Conservation (phyloP, 35 echinoderm and acorn worm species). For the Anneissia japonica region DNA sequence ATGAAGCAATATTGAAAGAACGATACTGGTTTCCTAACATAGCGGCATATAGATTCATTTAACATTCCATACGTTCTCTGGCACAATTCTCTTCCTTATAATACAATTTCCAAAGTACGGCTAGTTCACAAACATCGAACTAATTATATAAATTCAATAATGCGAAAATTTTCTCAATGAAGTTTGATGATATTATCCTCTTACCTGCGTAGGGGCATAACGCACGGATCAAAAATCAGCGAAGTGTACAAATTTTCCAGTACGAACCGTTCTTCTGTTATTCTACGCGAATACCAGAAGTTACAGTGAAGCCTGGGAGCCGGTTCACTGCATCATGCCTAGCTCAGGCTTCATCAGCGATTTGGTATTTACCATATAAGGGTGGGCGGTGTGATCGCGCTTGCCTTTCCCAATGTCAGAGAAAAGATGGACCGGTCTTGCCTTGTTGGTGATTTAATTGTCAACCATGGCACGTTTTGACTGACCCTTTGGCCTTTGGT, state of each 20-base stretch:
- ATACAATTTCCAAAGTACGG: not conserved
- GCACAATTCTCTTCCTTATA: not conserved
- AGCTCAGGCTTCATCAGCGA: not conserved
- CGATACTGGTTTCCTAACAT: too few species aligned
- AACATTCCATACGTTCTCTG: not conserved
- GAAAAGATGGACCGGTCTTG: not conserved
- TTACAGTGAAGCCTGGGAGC: not conserved
- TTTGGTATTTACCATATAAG: not conserved
- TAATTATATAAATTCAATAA: not conserved
- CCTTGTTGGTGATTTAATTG: not conserved
- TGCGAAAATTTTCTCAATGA: not conserved
- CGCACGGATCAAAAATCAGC: not conserved
- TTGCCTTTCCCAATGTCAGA: not conserved
- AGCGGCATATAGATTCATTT: too few species aligned
- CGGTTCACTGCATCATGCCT: too few species aligned
- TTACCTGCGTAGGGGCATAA: not conserved
- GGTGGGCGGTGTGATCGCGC: not conserved
- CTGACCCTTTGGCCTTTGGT: too few species aligned
- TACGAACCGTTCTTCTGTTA: not conserved
- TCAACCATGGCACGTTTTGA: too few species aligned
- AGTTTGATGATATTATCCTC: not conserved
- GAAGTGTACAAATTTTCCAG: not conserved
- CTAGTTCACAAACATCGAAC: too few species aligned
- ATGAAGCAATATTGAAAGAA: too few species aligned
- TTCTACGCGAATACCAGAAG: not conserved